Conservation (phyloP, 2,797 vertebrate species). For the Phrynocephalus guinanensis region DNA sequence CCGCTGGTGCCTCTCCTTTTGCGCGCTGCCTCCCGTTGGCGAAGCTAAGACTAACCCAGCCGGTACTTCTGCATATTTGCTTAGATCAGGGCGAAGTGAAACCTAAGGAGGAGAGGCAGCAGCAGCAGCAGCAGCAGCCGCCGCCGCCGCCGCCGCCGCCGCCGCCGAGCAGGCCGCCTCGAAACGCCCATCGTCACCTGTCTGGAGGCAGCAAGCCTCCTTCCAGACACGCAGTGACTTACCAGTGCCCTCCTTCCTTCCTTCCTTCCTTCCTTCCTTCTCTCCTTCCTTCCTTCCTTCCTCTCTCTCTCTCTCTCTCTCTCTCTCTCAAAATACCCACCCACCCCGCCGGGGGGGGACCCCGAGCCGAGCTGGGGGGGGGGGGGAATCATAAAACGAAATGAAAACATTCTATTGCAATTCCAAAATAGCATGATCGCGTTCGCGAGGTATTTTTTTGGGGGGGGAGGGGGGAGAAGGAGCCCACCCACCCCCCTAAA, state of each 20-base stretch:
- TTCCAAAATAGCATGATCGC: too few species aligned
- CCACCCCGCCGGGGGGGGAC: background rate
- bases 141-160: background rate
- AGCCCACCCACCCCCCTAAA: too few species aligned
- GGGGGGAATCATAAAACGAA: background rate
- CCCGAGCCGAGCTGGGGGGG: too few species aligned
- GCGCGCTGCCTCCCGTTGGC: constrained; percentile 62
- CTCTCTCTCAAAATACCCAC: too few species aligned
- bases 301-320: background rate
- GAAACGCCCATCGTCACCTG: constrained; percentile 72
- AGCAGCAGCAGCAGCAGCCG: background rate
- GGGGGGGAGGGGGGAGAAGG: too few species aligned
- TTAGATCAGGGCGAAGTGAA: constrained; percentile 80
- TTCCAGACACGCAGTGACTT: constrained; percentile 55
- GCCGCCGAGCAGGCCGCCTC: background rate
- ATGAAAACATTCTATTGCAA: too few species aligned
- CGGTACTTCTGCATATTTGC: constrained; percentile 81
- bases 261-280: too few species aligned
- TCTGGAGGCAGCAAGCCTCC: constrained; percentile 70
- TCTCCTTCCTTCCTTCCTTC: too few species aligned
- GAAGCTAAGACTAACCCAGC: constrained; percentile 73
- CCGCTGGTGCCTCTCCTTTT: constrained; percentile 44
- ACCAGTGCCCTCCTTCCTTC: background rate
- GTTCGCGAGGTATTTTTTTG: too few species aligned
- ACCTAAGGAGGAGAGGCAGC: constrained; percentile 63